phyloP scores from a whole-genome alignment of 1,140 invertebrate genomes.

The Anthonomus grandis region DNA sequence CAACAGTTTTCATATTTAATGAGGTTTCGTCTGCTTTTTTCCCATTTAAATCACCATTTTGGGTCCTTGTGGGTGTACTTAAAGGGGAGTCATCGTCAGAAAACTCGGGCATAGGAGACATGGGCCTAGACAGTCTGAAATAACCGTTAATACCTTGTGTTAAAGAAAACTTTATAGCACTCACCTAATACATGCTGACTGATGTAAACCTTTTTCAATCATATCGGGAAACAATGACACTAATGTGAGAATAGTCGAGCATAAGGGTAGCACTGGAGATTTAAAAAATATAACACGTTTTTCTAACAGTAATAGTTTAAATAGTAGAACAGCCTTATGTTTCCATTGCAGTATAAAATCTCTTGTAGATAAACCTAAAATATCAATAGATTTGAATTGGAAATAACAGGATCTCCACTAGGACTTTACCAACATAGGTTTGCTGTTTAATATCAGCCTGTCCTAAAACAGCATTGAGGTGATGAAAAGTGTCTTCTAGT shows the following conservation, averaged over 20 bases:
- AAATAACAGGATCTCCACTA: background rate
- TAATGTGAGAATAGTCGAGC: constrained; percentile 81
- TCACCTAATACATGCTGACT: constrained; percentile 79
- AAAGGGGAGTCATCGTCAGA: constrained; percentile 49
- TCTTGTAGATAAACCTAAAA: constrained; percentile 70
- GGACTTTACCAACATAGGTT: constrained; percentile 71
- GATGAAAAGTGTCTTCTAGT: constrained; percentile 88
- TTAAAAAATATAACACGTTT: constrained; percentile 90
- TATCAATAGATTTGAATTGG: constrained; percentile 23
- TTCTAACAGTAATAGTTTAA: constrained; percentile 91
- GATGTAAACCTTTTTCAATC: constrained; percentile 81
- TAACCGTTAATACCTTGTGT: constrained; percentile 2
- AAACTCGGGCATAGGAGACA: constrained; percentile 73
- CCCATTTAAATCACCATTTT: constrained; percentile 6
- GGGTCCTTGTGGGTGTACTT: constrained; percentile 5
- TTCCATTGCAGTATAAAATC: constrained; percentile 83
- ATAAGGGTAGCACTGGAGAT: constrained; percentile 87
- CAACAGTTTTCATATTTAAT: background rate
- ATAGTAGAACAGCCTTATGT: constrained; percentile 89
- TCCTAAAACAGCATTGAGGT: constrained; percentile 83
- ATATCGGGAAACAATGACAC: constrained; percentile 87
- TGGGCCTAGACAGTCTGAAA: constrained; percentile 67
- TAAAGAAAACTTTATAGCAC: background rate
- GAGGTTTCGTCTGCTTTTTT: constrained; percentile 3
- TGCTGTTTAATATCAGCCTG: constrained; percentile 68